Percentiles rank a stretch among this genome's conserved stretches.
Conservation (phyloP, 2,888 invertebrate genomes). For the Drosophila siamana region DNA sequence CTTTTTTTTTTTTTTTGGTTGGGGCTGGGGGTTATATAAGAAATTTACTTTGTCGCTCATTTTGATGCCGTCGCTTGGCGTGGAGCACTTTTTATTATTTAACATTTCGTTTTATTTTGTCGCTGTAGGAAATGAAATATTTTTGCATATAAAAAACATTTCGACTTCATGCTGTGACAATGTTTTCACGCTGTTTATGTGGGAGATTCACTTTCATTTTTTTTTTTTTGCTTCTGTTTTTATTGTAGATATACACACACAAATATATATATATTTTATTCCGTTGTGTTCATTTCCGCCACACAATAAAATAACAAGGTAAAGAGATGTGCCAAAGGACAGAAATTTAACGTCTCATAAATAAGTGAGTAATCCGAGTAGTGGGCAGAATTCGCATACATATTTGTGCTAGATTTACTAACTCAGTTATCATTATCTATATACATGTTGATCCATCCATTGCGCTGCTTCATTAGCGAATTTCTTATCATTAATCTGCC, state of each 20-base stretch:
- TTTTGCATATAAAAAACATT: slow-evolving; percentile 81
- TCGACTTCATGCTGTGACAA: slow-evolving; percentile 79
- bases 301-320: slow-evolving; percentile 79
- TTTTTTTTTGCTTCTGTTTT: slow-evolving; percentile 12
- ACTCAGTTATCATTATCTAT: slow-evolving; percentile 11
- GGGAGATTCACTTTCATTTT: slow-evolving; percentile 40
- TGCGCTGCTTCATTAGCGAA: slow-evolving; percentile 56
- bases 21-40: slow-evolving; percentile 10
- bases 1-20: slow-evolving; percentile 28
- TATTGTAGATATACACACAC: slow-evolving; percentile 22
- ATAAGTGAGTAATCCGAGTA: slow-evolving; percentile 44
- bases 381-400: not conserved
- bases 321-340: slow-evolving; percentile 67
- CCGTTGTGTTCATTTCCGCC: slow-evolving; percentile 73
- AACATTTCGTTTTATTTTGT: slow-evolving; percentile 66
- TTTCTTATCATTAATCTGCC: slow-evolving; percentile 71
- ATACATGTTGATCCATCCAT: slow-evolving; percentile 11
- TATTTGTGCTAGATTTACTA: not conserved
- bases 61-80: slow-evolving; percentile 30
- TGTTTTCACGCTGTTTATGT: slow-evolving; percentile 76
- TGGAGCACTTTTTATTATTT: slow-evolving; percentile 67
- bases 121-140: slow-evolving; percentile 79
- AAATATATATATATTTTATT: slow-evolving; percentile 46
- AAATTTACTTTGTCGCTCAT: slow-evolving; percentile 69
- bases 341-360: slow-evolving; percentile 62